Percentiles rank a stretch among this genome's conserved stretches.
Conservation (phyloP, 2,888 invertebrate species). For the Drosophila sordidula region DNA sequence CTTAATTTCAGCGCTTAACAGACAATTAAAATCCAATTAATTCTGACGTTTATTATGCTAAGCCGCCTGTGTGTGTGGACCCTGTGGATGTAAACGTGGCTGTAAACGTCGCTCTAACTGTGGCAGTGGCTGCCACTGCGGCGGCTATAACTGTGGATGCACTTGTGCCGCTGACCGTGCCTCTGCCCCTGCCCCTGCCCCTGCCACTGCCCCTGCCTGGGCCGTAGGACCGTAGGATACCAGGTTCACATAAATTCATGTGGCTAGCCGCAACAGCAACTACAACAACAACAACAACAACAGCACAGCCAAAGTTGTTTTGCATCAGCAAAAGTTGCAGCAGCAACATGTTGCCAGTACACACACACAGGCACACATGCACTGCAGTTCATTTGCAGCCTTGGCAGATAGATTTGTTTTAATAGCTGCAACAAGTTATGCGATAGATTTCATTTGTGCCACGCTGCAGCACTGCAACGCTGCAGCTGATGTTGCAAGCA, state of each 20-base stretch:
- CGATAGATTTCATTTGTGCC: conserved; percentile 65
- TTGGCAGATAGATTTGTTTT: conserved; percentile 67
- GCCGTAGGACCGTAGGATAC: conserved; percentile 25
- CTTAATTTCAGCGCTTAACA: conserved; percentile 83
- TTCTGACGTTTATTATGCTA: conserved; percentile 85
- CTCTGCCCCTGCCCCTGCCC: no score
- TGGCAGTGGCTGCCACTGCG: conserved; percentile 35
- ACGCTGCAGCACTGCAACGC: conserved; percentile 15
- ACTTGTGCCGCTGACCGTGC: conserved; percentile 21
- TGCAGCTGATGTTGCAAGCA: conserved; percentile 43
- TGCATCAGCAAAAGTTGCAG: conserved; percentile 24
- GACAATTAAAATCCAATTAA: conserved; percentile 85
- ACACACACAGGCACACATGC: conserved; percentile 10
- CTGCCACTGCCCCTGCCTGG: background rate
- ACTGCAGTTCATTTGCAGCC: conserved; percentile 53
- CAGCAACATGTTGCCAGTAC: conserved; percentile 55
- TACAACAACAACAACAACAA: conserved; percentile 24
- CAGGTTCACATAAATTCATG: conserved; percentile 60
- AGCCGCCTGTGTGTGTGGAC: conserved; percentile 75
- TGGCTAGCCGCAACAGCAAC: conserved; percentile 24
- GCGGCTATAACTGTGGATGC: conserved; percentile 15
- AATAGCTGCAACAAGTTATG: conserved; percentile 61
- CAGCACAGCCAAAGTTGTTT: no score
- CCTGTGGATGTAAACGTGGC: conserved; percentile 49
- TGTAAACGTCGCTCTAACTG: conserved; percentile 44